Conservation (phyloP, 2,888 invertebrate species). For the Heteropelma amictum region DNA sequence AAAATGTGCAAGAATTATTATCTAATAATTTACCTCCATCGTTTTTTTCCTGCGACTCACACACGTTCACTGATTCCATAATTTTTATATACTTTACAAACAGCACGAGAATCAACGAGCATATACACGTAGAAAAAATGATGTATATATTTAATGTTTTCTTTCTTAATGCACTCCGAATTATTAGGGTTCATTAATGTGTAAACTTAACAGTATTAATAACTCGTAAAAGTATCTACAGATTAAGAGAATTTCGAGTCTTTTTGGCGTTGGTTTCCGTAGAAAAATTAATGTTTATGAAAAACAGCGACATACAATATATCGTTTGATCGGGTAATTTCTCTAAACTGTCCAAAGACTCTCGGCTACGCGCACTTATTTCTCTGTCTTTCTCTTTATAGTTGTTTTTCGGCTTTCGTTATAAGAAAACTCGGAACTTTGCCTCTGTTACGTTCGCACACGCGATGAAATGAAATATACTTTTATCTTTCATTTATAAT, state of each 20-base stretch:
- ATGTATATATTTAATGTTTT: background rate
- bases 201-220: no score
- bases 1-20: background rate
- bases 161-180: background rate
- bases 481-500: no score
- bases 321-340: conserved; percentile 50
- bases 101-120: conserved; percentile 24
- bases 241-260: conserved; percentile 8
- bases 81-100: conserved; percentile 59
- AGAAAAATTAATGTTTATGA: conserved; percentile 1
- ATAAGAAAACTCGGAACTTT: no score
- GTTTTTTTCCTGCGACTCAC: conserved; percentile 60
- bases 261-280: background rate
- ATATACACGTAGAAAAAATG: conserved; percentile 9
- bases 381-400: conserved; percentile 30
- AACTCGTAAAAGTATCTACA: no score
- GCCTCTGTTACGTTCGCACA: no score
- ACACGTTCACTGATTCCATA: conserved; percentile 65
- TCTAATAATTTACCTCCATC: conserved; percentile 64
- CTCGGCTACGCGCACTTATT: conserved; percentile 49
- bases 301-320: conserved; percentile 55
- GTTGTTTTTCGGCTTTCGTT: no score
- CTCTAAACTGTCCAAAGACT: conserved; percentile 55
- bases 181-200: no score
- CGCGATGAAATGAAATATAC: no score